Evolutionary conservation across 2,888 invertebrate genomes (phyloP).

Genomic region (Glaucopsyche alexis): DNA sequence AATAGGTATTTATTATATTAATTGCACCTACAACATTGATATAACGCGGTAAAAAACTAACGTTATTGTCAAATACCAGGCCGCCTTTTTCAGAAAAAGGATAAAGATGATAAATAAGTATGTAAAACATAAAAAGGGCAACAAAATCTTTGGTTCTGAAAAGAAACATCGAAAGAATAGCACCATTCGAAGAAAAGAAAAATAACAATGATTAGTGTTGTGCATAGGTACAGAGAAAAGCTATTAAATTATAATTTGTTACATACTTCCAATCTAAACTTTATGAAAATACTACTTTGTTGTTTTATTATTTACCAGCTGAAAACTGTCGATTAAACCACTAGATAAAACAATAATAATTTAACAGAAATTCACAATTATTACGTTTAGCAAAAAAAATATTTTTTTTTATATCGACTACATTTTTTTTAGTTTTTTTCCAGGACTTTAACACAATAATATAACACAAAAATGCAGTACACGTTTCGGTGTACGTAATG

Average conservation of each 20-base stretch:
- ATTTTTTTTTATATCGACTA: too few relatives aligned
- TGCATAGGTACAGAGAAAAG: slow-evolving; percentile 2
- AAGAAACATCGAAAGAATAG: slow-evolving; percentile 64
- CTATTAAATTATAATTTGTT: slow-evolving; percentile 32
- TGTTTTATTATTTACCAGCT: too few relatives aligned
- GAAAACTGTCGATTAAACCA: too few relatives aligned
- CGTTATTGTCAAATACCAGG: slow-evolving; percentile 63
- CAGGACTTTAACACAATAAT: not conserved
- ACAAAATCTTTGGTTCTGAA: slow-evolving; percentile 72
- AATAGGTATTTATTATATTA: slow-evolving; percentile 77
- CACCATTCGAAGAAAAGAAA: slow-evolving; percentile 57
- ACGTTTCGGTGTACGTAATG: slow-evolving; percentile 1
- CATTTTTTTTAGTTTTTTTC: not conserved
- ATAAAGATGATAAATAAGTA: slow-evolving; percentile 46
- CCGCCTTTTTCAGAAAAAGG: slow-evolving; percentile 49
- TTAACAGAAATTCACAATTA: too few relatives aligned
- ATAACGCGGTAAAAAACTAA: slow-evolving; percentile 52
- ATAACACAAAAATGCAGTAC: not conserved
- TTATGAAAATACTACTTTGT: too few relatives aligned
- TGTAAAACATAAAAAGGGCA: slow-evolving; percentile 42
- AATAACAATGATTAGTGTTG: slow-evolving; percentile 31
- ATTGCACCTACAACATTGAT: slow-evolving; percentile 56
- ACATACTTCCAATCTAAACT: too few relatives aligned
- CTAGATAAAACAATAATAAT: too few relatives aligned
- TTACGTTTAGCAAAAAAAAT: too few relatives aligned